A percentile compares a stretch with the other conserved stretches of the same genome.
Conservation (phyloP, 2,888 invertebrate genomes). For the Pterostichus niger region DNA sequence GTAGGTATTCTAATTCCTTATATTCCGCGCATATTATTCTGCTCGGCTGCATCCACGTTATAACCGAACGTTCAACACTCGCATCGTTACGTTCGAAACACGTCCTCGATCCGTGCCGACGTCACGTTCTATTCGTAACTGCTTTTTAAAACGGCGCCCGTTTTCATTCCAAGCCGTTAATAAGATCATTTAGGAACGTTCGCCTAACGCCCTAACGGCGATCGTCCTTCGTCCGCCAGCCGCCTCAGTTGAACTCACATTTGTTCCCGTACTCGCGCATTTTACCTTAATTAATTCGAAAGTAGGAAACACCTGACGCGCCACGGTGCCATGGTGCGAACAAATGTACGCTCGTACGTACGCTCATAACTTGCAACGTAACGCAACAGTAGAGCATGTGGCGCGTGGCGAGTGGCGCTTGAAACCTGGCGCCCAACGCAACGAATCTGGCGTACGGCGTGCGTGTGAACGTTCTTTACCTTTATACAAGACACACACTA, state of each 20-base stretch:
- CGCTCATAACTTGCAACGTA: constrained; percentile 47
- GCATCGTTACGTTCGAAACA: constrained; percentile 10
- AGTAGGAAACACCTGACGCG: constrained; percentile 66
- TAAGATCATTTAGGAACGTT: constrained; percentile 41
- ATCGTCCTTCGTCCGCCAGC: neutral
- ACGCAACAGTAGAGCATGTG: constrained; percentile 3
- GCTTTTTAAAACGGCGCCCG: constrained; percentile 37
- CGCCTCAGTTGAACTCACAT: constrained; percentile 32
- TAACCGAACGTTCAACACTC: neutral
- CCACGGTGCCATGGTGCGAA: constrained; percentile 29
- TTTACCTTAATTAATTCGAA: constrained; percentile 68
- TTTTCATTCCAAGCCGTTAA: constrained; percentile 43
- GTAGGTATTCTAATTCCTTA: constrained; percentile 68
- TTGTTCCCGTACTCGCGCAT: constrained; percentile 35
- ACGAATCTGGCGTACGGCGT: neutral
- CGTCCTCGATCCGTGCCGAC: constrained; percentile 7
- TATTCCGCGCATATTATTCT: constrained; percentile 3
- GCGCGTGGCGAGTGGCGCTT: neutral
- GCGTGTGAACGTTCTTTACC: constrained; percentile 31
- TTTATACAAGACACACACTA: constrained; percentile 16
- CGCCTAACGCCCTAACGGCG: constrained; percentile 31
- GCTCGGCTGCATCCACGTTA: neutral
- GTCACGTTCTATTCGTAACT: constrained; percentile 47
- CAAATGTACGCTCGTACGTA: constrained; percentile 32
- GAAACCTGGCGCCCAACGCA: neutral